phyloP scores from a whole-genome alignment of 2,113 vertebrate genomes.

The Colinus virginianus region DNA sequence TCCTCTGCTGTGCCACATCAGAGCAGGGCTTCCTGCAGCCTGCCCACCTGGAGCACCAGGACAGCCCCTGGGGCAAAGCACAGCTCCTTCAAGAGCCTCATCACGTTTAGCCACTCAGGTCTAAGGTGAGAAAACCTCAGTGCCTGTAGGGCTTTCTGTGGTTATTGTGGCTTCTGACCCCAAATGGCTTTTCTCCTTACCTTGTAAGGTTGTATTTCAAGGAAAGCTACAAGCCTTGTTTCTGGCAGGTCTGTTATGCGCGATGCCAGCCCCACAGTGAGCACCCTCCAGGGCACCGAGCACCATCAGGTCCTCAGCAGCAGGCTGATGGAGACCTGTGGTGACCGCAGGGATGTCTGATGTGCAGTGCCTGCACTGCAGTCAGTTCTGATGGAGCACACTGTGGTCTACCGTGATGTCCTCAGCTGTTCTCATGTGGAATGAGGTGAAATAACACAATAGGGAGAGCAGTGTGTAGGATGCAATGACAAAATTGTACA shows the following conservation, averaged over 20 bases:
- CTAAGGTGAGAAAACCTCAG: fast-evolving
- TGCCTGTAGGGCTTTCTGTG: fast-evolving
- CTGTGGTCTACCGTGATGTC: background rate
- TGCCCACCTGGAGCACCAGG: fast-evolving
- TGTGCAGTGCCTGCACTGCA: fast-evolving
- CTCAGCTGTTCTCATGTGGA: background rate
- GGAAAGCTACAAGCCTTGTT: background rate
- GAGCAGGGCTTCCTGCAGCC: fast-evolving
- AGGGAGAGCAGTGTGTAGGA: background rate
- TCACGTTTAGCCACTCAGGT: fast-evolving
- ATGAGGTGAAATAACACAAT: fast-evolving
- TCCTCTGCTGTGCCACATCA: background rate
- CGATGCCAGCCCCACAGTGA: fast-evolving
- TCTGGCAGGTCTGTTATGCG: background rate
- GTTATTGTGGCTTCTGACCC: background rate
- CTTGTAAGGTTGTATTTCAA: background rate
- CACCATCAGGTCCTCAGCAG: background rate
- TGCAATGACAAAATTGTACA: too few relatives aligned
- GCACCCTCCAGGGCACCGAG: fast-evolving
- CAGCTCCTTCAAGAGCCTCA: background rate
- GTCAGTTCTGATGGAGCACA: fast-evolving
- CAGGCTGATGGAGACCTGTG: fast-evolving
- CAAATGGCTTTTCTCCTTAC: background rate
- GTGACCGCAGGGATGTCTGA: too few relatives aligned
- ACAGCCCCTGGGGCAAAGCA: background rate